Evolutionary conservation across 2,113 vertebrate genomes (phyloP), one percentile per base, ranked within the genome.

Genomic region (Alectura lathami): DNA sequence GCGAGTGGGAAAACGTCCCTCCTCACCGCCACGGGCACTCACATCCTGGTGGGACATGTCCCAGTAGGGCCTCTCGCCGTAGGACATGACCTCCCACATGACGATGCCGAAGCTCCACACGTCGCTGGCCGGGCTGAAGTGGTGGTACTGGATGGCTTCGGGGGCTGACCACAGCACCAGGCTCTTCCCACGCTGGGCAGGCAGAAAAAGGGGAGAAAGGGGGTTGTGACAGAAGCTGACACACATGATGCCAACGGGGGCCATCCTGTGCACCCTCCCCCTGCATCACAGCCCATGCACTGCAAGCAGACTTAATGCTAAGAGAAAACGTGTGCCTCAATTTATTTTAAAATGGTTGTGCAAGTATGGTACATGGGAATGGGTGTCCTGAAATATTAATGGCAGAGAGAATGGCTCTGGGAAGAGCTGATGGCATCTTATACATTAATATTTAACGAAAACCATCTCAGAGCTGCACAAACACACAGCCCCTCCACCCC

Each of bases 31-130:
- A 76, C 91, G 8, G 59, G 45, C 40, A 98, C 99, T 98, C 97
- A 99, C 99, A 1, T 99, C 99, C 96, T 99, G 99, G 97, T 99
- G 98, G 96, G 99, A 99, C 99, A 99, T 99, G 94, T 99, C 99
- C 99, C 99, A 99, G 98, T 99, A 99, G 84, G 99, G 99, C 82
- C 99, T 98, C 97, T 99, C 99, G n/a, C 99, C 99, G 0, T 98
- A 99, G 91, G 99, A 99, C 99, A 99, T 99, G 69, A 99, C 99
- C 80, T 99, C 99, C 99, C 99, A 99, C 99, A 99, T 99, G 97
- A 99, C 98, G 29, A 99, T 99, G 38, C 99, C 99, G 1, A 99
- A 99, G 98, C 99, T 99, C 99, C 99, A 99, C 20, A 99, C 99
- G 1, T 99, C 99, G 0, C 99, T 99, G 94, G 99, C 98, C 0